A percentile compares a stretch with the other conserved stretches of the same genome.
phyloP scores from a whole-genome alignment of 1,140 invertebrate genomes.

The Zaprionus davidi region DNA sequence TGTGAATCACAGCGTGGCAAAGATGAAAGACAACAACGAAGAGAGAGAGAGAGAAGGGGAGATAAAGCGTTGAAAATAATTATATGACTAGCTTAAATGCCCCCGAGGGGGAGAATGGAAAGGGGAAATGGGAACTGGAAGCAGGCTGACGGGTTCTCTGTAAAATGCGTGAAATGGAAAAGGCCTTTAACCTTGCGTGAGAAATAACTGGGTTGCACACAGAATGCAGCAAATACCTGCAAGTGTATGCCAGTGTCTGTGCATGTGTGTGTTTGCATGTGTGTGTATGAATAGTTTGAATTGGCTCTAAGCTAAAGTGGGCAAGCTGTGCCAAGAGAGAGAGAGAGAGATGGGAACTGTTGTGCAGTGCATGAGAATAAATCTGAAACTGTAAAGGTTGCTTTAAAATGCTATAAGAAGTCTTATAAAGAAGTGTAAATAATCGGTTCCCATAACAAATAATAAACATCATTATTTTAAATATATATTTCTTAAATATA shows the following conservation, averaged over 20 bases:
- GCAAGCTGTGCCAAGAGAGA: neutral
- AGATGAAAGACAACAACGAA: slow-evolving; percentile 3
- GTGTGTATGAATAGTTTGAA: slow-evolving; percentile 3
- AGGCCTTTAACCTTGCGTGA: slow-evolving; percentile 57
- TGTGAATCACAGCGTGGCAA: slow-evolving; percentile 30
- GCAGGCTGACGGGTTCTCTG: slow-evolving; percentile 41
- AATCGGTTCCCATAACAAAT: no score
- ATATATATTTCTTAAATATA: no score
- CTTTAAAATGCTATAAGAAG: no score
- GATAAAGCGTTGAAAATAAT: slow-evolving; percentile 55
- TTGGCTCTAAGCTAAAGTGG: neutral
- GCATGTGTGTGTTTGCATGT: neutral
- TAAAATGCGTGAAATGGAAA: slow-evolving; percentile 72
- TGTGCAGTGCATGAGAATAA: neutral
- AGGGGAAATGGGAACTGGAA: neutral
- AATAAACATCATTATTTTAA: no score
- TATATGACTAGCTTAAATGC: slow-evolving; percentile 56
- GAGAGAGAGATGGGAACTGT: neutral
- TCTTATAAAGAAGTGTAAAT: no score
- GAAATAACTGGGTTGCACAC: slow-evolving; percentile 27
- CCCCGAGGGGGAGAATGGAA: slow-evolving; percentile 1
- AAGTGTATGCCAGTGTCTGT: neutral
- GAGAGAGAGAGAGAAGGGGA: neutral
- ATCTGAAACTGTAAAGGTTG: neutral
- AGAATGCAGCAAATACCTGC: slow-evolving; percentile 9